These are phyloP conservation scores for Pantala flavescens DNA, from an alignment of 1,140 invertebrate genomes.

Conservation along the genomic window DNA sequence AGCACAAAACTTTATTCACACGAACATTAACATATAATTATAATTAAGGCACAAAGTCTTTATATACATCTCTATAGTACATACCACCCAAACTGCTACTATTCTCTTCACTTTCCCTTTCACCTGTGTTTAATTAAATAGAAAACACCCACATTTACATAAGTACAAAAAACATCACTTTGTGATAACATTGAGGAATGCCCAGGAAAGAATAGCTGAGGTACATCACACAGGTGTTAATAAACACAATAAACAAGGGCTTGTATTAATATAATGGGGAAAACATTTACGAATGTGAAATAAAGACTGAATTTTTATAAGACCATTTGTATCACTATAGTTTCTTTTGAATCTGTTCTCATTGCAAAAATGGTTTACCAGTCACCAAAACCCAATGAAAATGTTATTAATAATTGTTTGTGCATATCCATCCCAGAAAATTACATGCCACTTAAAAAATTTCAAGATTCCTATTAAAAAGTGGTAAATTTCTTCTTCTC, in stretches of 20 bases:
- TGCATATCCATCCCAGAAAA: no score
- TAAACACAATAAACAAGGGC: neutral
- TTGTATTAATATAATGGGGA: no score
- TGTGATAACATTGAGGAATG: neutral
- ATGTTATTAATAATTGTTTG: no score
- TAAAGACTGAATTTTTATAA: no score
- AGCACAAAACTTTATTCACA: conserved; percentile 7
- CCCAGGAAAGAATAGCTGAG: neutral
- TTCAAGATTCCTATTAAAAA: no score
- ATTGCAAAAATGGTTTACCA: no score
- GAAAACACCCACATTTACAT: conserved; percentile 6
- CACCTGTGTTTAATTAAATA: conserved; percentile 2
- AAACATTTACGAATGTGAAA: no score
- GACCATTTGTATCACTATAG: no score
- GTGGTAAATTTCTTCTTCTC: no score
- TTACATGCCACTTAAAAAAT: no score
- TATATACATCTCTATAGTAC: neutral
- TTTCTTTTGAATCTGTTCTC: no score
- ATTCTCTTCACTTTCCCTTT: neutral
- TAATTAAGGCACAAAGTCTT: conserved; percentile 3
- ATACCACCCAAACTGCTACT: neutral
- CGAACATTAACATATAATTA: conserved; percentile 4
- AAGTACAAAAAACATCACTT: conserved; percentile 1
- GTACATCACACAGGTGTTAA: neutral
- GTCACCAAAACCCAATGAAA: no score